Evolutionary conservation across 2,888 invertebrate genomes (phyloP).

Genomic region (Agrochola circellaris): DNA sequence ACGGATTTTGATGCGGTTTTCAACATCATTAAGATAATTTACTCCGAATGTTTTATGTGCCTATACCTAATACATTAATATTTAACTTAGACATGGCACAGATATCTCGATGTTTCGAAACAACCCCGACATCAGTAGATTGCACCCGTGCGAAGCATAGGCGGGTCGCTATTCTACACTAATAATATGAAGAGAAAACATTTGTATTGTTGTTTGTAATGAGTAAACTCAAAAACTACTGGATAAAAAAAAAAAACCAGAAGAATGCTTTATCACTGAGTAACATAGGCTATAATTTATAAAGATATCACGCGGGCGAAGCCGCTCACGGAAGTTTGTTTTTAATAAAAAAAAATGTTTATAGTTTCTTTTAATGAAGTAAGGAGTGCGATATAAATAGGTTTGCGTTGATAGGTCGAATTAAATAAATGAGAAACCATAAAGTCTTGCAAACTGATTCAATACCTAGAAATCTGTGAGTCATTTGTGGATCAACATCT

Average conservation of each 20-base stretch:
- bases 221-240: too few relatives aligned
- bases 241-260: too few relatives aligned
- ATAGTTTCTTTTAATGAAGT: not conserved
- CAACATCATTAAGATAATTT: not conserved
- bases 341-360: not conserved
- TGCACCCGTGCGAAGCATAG: not conserved
- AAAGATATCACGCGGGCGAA: too few relatives aligned
- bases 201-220: too few relatives aligned
- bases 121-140: not conserved
- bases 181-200: too few relatives aligned
- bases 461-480: slow-evolving; percentile 30
- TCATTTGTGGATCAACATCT: slow-evolving; percentile 15
- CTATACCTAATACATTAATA: accelerated
- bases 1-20: not conserved
- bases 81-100: not conserved
- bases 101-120: not conserved
- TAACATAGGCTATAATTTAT: too few relatives aligned
- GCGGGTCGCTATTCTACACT: not conserved
- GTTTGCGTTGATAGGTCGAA: not conserved
- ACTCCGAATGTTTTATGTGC: not conserved
- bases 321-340: too few relatives aligned
- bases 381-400: too few relatives aligned
- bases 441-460: not conserved
- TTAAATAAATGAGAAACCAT: not conserved
- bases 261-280: too few relatives aligned